Conservation (phyloP, 2,888 invertebrate species). For the Malacosoma neustria region DNA sequence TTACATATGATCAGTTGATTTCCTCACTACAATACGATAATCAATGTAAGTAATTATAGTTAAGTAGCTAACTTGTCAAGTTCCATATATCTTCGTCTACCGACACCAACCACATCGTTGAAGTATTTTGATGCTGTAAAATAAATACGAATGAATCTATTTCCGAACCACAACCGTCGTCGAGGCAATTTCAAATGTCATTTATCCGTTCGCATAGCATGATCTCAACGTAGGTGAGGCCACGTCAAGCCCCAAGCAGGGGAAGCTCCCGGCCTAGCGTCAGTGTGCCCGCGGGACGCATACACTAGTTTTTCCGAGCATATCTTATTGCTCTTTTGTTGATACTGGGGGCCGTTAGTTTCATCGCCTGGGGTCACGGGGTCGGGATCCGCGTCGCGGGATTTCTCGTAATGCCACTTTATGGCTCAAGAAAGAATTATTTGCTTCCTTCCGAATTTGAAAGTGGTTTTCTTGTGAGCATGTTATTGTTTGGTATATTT, state of each 20-base stretch:
- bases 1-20: too few relatives aligned
- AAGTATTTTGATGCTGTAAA: too few relatives aligned
- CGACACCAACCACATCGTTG: too few relatives aligned
- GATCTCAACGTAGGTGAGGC: not conserved
- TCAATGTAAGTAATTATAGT: too few relatives aligned
- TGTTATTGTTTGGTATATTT: too few relatives aligned
- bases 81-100: too few relatives aligned
- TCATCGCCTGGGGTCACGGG: constrained; percentile 64
- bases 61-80: too few relatives aligned
- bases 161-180: constrained; percentile 27
- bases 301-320: constrained; percentile 74
- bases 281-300: constrained; percentile 50
- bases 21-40: too few relatives aligned
- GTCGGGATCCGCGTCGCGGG: constrained; percentile 22
- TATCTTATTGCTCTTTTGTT: constrained; percentile 75
- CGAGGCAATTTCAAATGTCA: constrained; percentile 35
- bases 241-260: constrained; percentile 30
- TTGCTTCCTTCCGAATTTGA: not conserved
- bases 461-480: too few relatives aligned
- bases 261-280: constrained; percentile 26
- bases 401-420: constrained; percentile 17
- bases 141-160: constrained; percentile 31
- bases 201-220: constrained; percentile 19
- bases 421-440: constrained; percentile 9
- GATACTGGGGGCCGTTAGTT: constrained; percentile 70